Evolutionary conservation across 1,140 invertebrate species (phyloP).

Genomic region (Aphaenogaster floridana): DNA sequence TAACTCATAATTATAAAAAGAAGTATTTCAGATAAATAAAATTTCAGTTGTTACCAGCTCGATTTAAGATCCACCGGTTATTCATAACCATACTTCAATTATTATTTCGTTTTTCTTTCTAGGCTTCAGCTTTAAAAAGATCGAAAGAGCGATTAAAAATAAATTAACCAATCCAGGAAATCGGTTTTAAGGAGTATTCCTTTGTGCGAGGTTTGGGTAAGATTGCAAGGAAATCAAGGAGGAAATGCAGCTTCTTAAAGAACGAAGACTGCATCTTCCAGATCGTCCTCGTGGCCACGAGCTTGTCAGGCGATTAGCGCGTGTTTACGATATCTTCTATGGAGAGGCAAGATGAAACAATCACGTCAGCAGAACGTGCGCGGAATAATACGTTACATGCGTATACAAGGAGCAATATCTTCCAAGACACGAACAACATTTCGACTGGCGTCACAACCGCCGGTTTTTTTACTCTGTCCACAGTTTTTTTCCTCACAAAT

Average conservation of each 20-base stretch:
- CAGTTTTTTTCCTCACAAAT: constrained; percentile 71
- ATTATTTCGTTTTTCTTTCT: neutral
- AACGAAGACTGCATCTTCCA: neutral
- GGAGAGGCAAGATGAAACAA: constrained; percentile 84
- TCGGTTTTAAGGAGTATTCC: neutral
- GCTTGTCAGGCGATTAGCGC: constrained; percentile 70
- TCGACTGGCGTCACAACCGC: constrained; percentile 77
- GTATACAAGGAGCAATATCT: constrained; percentile 71
- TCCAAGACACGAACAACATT: constrained; percentile 70
- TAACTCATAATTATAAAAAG: constrained; percentile 22
- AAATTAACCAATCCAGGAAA: constrained; percentile 7
- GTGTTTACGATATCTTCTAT: constrained; percentile 78
- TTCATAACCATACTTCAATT: constrained; percentile 6
- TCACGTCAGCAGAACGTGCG: constrained; percentile 75
- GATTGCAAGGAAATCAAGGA: constrained; percentile 6
- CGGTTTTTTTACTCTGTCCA: constrained; percentile 73
- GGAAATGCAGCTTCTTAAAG: constrained; percentile 22
- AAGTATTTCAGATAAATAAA: neutral
- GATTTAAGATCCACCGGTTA: neutral
- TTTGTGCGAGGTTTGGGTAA: neutral
- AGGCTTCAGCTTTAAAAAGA: neutral
- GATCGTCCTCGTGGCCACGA: constrained; percentile 75
- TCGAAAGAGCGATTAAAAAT: neutral
- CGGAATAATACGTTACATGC: constrained; percentile 69
- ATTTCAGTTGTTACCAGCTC: neutral